Conservation (phyloP, 92 coral and sea anemone species). For the Siderastrea radians region DNA sequence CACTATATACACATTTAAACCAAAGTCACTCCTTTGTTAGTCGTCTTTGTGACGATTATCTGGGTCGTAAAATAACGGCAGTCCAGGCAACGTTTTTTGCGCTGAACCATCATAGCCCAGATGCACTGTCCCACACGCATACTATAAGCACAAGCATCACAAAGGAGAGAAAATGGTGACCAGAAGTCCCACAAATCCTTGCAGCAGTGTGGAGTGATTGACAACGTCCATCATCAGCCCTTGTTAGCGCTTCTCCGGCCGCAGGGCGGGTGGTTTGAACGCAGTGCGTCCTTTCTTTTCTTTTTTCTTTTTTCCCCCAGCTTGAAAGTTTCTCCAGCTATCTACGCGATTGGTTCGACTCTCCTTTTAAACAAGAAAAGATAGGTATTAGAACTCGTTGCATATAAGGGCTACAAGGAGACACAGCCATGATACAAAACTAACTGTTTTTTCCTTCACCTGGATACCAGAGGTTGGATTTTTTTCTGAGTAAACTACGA, state of each 20-base stretch:
- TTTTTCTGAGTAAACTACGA: no score
- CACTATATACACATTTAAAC: slow-evolving; percentile 18
- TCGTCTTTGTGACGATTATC: not conserved
- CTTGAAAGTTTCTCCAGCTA: slow-evolving; percentile 98
- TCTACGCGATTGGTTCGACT: slow-evolving; percentile 98
- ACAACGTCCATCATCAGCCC: not conserved
- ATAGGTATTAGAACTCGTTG: no score
- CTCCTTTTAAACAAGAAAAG: slow-evolving; percentile 64
- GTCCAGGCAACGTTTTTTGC: no score
- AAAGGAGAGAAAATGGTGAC: not conserved
- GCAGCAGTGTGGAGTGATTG: slow-evolving; percentile 6
- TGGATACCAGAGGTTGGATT: no score
- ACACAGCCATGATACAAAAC: no score
- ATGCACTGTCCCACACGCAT: not conserved
- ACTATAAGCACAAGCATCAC: not conserved
- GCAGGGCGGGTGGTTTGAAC: slow-evolving; percentile 92
- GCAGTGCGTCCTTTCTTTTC: slow-evolving; percentile 84
- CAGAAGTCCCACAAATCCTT: slow-evolving; percentile 5
- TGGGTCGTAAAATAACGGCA: not conserved
- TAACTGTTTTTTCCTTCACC: no score
- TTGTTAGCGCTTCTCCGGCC: slow-evolving; percentile 88
- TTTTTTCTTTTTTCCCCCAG: slow-evolving; percentile 83
- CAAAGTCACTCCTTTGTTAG: not conserved
- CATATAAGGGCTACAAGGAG: no score
- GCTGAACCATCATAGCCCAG: not conserved